Conservation (phyloP, 1,140 invertebrate species). For the Euglossa dilemma region DNA sequence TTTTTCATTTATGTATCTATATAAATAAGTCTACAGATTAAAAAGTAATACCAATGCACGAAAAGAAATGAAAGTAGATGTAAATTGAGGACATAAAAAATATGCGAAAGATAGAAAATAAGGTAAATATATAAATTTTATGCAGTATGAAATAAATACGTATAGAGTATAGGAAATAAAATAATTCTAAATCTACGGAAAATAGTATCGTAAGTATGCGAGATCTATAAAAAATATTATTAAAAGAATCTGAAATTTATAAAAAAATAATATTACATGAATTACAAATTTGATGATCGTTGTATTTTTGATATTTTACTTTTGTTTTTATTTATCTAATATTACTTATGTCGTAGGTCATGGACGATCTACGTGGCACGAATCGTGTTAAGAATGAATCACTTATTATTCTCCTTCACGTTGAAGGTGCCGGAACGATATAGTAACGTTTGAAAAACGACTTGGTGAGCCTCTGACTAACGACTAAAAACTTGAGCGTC, state of each 20-base stretch:
- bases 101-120: background rate
- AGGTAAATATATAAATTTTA: background rate
- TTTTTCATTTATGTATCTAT: background rate
- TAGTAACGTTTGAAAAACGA: conserved; percentile 14
- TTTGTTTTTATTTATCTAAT: too few relatives aligned
- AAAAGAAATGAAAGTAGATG: too few relatives aligned
- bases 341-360: too few relatives aligned
- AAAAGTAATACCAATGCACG: too few relatives aligned
- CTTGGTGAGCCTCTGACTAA: conserved; percentile 34
- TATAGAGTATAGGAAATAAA: background rate
- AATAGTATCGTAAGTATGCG: too few relatives aligned
- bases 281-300: too few relatives aligned
- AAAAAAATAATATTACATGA: too few relatives aligned
- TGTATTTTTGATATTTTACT: too few relatives aligned
- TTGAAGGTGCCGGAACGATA: background rate
- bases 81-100: background rate
- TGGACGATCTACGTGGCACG: background rate
- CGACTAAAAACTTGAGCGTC: conserved; percentile 45
- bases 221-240: too few relatives aligned
- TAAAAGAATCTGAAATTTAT: too few relatives aligned
- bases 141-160: too few relatives aligned
- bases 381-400: background rate
- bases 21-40: too few relatives aligned
- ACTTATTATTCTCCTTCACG: background rate
- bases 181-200: background rate